These are phyloP conservation scores for Watersipora subatra DNA, from an alignment of 1,140 invertebrate genomes.

Conservation along the genomic window DNA sequence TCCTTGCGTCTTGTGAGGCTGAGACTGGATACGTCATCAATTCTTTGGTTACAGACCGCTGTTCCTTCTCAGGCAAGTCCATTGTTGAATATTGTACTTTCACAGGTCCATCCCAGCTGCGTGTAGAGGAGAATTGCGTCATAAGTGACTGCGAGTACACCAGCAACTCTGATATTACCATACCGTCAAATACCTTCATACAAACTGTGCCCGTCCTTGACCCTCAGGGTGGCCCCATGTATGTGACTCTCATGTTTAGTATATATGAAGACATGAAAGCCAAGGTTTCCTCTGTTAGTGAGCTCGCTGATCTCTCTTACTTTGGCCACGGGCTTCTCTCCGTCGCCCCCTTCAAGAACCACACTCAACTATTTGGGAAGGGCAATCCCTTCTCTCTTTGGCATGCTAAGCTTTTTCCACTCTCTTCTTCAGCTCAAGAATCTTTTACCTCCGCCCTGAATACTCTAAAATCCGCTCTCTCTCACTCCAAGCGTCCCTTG, in stretches of 20 bases:
- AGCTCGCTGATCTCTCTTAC: neutral
- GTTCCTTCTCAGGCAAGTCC: constrained; percentile 13
- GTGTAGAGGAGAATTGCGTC: constrained; percentile 31
- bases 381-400: neutral
- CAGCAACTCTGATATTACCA: constrained; percentile 8
- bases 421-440: no score
- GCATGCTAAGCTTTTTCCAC: neutral
- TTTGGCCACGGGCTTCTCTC: neutral
- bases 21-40: constrained; percentile 30
- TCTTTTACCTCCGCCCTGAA: no score
- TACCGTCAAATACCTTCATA: constrained; percentile 33
- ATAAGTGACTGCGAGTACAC: constrained; percentile 34
- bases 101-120: constrained; percentile 19
- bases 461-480: no score
- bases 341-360: neutral
- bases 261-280: constrained; percentile 39
- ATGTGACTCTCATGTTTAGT: constrained; percentile 37
- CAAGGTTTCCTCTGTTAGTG: neutral
- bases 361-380: no score
- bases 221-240: constrained; percentile 13
- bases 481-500: no score
- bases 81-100: constrained; percentile 41
- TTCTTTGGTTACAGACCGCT: constrained; percentile 14
- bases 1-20: neutral
- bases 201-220: constrained; percentile 35